Conservation (phyloP, 2,888 invertebrate species). For the Mantis religiosa region DNA sequence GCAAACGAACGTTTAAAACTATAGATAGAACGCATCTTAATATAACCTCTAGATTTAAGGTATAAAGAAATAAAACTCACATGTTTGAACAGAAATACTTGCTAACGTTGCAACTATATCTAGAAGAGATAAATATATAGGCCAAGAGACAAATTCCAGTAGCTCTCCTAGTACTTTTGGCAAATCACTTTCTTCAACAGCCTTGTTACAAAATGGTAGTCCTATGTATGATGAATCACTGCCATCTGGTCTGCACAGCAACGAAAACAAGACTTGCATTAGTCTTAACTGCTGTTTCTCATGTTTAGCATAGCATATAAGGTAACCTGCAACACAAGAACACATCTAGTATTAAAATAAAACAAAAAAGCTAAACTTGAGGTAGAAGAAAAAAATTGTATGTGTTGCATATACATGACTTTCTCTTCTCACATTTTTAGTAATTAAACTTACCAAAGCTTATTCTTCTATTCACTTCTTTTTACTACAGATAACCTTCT, state of each 20-base stretch:
- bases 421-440: no score
- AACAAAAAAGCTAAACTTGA: not conserved
- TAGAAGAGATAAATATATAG: not conserved
- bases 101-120: not conserved
- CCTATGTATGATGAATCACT: not conserved
- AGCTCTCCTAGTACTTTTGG: not conserved
- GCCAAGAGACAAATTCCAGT: not conserved
- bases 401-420: no score
- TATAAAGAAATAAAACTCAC: not conserved
- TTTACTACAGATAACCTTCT: no score
- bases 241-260: not conserved
- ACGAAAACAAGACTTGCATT: not conserved
- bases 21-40: no score
- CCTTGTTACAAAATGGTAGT: not conserved
- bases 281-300: not conserved
- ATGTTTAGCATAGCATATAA: not conserved
- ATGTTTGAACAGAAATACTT: not conserved
- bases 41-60: no score
- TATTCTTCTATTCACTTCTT: no score
- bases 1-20: no score
- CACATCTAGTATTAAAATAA: not conserved
- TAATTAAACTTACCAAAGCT: no score
- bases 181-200: not conserved
- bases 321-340: not conserved
- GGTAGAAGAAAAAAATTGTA: not conserved